Base-by-base conservation (phyloP, 2,113 vertebrate species). In the Pyxicephalus adspersus region DNA sequence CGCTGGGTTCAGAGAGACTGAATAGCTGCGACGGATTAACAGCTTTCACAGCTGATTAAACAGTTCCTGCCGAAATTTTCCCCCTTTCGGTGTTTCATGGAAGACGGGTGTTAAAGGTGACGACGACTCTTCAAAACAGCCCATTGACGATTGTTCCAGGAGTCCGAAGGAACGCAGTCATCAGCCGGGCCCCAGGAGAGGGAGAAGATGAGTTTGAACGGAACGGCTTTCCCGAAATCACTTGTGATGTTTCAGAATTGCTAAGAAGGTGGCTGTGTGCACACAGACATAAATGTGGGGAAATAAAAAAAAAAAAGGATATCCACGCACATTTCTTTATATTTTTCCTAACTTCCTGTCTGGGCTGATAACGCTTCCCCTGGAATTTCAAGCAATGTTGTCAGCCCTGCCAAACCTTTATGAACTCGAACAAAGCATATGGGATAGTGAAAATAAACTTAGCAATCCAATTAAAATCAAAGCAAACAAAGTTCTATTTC, bases 11-110 rank as follows among this genome's bases (percentile, higher is more conserved):
- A 23, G 64, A 20, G n/a, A 0, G 3, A 20, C 4, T 20, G 65
- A 23, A 15, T 29, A 5, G 29, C 5, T 11, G 16, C 29, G 15
- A 17, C n/a, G 20, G 38, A 70, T 54, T 70, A 26, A 68, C 20
- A 5, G 17, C 22, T 68, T 58, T 80, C 4, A 70, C 55, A 60
- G 34, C 77, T 51, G 77, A 75, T 75, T 61, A 75, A 75, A 75
- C 72, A 61, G 38, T 75, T 50, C 61, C 25, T 25, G 31, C 5
- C 26, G 19, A 23, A 18, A 2, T 57, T 55, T 20, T 57, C 52
- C 8, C 29, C 22, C 64, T n/a, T 3, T 2, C 54, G 2, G 8
- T 13, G 3, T 15, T 70, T 68, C 55, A 61, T 31, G 55, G 38
- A 70, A 51, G 38, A 70, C 50, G 51, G 19, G 29, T 8, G 55